A percentile compares a stretch with the other conserved stretches of the same genome.
Evolutionary conservation across 2,888 invertebrate species (phyloP).

Genomic region (Trachelus stipa): DNA sequence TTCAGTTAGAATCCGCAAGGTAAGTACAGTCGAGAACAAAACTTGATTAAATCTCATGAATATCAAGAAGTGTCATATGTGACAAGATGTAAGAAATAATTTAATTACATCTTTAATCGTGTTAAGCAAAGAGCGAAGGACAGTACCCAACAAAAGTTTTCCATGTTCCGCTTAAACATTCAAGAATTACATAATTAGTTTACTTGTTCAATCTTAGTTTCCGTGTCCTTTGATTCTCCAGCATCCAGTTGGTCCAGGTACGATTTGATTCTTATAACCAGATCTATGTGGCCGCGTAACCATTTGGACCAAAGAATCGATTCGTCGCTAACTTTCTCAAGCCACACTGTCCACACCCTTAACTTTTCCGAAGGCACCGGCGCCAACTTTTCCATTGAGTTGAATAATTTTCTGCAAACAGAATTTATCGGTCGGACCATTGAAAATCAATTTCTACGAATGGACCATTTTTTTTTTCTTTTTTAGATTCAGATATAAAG

Average conservation of each 20-base stretch:
- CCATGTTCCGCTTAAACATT: background rate
- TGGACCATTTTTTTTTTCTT: background rate
- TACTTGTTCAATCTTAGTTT: background rate
- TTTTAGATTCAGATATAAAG: background rate
- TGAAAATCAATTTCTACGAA: background rate
- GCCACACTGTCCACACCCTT: slow-evolving; percentile 53
- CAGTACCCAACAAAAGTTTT: background rate
- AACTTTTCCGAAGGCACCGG: slow-evolving; percentile 50
- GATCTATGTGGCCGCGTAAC: slow-evolving; percentile 43
- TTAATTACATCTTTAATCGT: background rate
- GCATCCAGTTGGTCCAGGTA: background rate
- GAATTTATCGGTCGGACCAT: background rate
- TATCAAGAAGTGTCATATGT: background rate
- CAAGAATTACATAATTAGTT: background rate
- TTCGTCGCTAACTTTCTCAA: slow-evolving; percentile 47
- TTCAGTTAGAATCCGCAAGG: background rate
- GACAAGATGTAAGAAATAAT: background rate
- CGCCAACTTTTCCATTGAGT: slow-evolving; percentile 42
- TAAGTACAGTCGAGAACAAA: background rate
- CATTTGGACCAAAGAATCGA: slow-evolving; percentile 52
- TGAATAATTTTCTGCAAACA: slow-evolving; percentile 28
- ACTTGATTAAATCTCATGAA: background rate
- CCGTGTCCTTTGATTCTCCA: background rate
- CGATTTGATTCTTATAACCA: slow-evolving; percentile 39
- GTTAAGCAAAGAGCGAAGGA: background rate